Conservation (phyloP, 1,140 invertebrate genomes). For the Procambarus virginalis region DNA sequence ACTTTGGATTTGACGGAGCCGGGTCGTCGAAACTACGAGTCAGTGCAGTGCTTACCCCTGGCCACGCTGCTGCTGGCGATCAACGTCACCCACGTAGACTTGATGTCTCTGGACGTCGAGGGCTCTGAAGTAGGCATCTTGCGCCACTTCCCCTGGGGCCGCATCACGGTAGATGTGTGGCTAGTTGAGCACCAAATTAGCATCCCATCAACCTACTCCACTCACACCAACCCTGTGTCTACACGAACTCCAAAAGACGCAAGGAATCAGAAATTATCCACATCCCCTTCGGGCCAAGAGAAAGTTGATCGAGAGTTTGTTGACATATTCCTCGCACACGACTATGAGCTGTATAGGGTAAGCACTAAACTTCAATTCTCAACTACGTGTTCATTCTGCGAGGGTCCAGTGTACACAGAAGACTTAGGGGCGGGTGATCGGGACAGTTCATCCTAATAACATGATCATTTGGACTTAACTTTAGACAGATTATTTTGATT, state of each 20-base stretch:
- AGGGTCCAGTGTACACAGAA: background rate
- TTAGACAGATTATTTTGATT: too few species aligned
- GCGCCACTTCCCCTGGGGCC: background rate
- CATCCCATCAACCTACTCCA: conserved; percentile 1
- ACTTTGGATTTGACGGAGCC: conserved; percentile 71
- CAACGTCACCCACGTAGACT: conserved; percentile 31
- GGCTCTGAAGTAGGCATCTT: background rate
- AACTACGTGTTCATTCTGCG: conserved; percentile 14
- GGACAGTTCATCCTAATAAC: too few species aligned
- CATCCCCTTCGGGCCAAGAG: background rate
- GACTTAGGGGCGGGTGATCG: background rate
- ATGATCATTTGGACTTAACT: too few species aligned
- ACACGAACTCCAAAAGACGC: too few species aligned
- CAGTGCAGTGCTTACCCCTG: conserved; percentile 53
- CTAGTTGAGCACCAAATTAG: conserved; percentile 1
- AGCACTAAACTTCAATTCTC: conserved; percentile 1
- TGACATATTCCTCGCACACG: background rate
- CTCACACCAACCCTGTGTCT: background rate
- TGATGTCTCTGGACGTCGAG: conserved; percentile 57
- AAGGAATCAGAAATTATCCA: too few species aligned
- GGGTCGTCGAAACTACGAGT: background rate
- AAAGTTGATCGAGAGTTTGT: background rate
- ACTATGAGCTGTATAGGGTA: conserved; percentile 11
- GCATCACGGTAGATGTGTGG: background rate
- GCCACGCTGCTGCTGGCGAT: conserved; percentile 40